A percentile compares a stretch with the other conserved stretches of the same genome.
phyloP scores from a whole-genome alignment of 2,113 vertebrate species.

The Raphicerus campestris region DNA sequence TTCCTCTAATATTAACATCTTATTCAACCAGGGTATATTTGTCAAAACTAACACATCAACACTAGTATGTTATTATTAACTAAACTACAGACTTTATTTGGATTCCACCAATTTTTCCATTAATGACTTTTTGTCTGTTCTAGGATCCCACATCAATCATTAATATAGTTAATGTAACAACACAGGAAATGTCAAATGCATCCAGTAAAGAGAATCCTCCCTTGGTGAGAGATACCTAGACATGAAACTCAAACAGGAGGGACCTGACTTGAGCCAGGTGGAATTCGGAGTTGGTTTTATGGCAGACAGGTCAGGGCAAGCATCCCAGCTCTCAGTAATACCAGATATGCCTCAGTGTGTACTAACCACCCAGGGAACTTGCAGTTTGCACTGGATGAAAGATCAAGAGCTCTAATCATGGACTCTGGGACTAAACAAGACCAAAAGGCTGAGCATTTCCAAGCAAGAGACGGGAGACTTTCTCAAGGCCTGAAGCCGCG shows the following conservation, averaged over 20 bases:
- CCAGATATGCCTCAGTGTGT: neutral
- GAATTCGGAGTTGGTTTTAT: too few relatives aligned
- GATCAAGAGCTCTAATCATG: neutral
- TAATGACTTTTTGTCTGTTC: neutral
- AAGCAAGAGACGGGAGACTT: neutral
- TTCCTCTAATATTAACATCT: neutral
- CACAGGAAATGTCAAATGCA: neutral
- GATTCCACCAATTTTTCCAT: neutral
- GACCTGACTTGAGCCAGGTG: neutral
- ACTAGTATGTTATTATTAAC: neutral
- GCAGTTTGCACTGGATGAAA: neutral
- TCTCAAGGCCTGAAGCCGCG: neutral
- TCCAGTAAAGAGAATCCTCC: neutral
- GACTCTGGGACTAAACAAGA: neutral
- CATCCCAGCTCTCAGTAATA: neutral
- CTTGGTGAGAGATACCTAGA: neutral
- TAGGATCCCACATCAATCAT: neutral
- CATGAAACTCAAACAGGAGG: neutral
- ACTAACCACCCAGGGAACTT: neutral
- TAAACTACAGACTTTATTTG: neutral
- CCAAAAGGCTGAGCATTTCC: neutral
- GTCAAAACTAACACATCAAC: neutral
- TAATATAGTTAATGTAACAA: neutral
- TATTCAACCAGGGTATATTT: neutral
- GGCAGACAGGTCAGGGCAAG: too few relatives aligned